These are phyloP conservation scores for Camelus dromedarius DNA, from an alignment of 2,113 vertebrate species.

Conservation along the genomic window DNA sequence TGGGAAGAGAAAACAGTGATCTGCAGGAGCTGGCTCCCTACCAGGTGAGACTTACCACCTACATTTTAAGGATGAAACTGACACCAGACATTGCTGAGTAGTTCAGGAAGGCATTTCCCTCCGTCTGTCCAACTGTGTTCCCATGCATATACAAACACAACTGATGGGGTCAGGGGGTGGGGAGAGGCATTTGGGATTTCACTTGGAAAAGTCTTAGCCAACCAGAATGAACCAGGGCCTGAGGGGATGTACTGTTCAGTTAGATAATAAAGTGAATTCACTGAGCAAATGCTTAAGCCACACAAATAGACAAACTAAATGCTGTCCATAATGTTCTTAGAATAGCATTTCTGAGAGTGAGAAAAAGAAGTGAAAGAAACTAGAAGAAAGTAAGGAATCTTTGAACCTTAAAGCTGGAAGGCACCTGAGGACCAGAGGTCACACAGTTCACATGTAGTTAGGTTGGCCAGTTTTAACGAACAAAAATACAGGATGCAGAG, in stretches of 20 bases:
- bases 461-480: slow-evolving; percentile 11
- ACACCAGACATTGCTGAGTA: slow-evolving; percentile 81
- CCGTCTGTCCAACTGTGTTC: slow-evolving; percentile 8
- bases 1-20: slow-evolving; percentile 82
- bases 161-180: not conserved
- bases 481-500: not conserved
- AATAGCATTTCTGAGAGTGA: not conserved
- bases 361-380: not conserved
- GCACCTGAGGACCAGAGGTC: not conserved
- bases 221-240: not conserved
- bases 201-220: slow-evolving; percentile 27
- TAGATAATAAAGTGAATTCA: slow-evolving; percentile 32
- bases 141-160: slow-evolving; percentile 33
- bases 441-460: not conserved
- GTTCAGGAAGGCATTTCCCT: slow-evolving; percentile 72
- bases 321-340: not conserved
- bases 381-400: not conserved
- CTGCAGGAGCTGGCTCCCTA: slow-evolving; percentile 80
- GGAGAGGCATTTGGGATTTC: not conserved
- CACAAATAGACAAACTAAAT: slow-evolving; percentile 49
- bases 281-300: not conserved
- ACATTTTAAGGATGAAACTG: slow-evolving; percentile 84
- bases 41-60: slow-evolving; percentile 79
- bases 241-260: not conserved
- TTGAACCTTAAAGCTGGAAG: slow-evolving; percentile 16